Evolutionary conservation across 2,888 invertebrate species (phyloP), one percentile per base, ranked within the genome.

Genomic region (Nasonia oneida): DNA sequence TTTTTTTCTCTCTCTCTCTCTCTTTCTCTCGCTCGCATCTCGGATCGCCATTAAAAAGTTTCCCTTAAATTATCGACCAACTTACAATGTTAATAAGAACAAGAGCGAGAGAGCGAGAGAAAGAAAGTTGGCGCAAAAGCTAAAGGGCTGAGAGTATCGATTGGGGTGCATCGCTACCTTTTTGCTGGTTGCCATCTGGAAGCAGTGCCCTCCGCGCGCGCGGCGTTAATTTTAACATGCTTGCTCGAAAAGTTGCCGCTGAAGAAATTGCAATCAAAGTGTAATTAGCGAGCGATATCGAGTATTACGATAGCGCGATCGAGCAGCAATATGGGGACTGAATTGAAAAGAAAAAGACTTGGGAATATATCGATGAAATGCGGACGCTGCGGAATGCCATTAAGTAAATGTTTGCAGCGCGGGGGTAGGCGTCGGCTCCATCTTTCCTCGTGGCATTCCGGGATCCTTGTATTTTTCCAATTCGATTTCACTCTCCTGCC

Each of bases 41-140:
- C 53, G 70, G 86, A 83, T 87, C 85, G 84, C 82, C 86, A 87
- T 88, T 88, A 87, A 88, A 87, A 88, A 87, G 81, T 87, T 88
- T 87, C 77, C 67, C 33, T 82, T 78, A 84, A 87, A 86, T 87
- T 87, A 88, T 86, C 70, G 75, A 73, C 67, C 67, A 81, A 81
- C 81, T 86, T 84, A 74, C 78, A 79, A 81, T 84, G 78, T 82
- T 84, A 87, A 81, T 84, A 84, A 81, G 76, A 78, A 67, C 50
- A 75, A 75, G 3, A 57, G 74, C 86, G n/a, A 57, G 57, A 77
- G 75, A 78, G 74, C 42, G 77, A 71, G 29, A 64, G 75, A 86
- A 81, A 77, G 81, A 85, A 84, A 87, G 33, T 64, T 82, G 64
- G 76, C 70, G 70, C 47, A 12, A 47, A 47, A 47, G 37, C 33